A percentile compares a stretch with the other conserved stretches of the same genome.
Conservation (phyloP, 30 jellyfish, hydroid and myxozoan genomes). For the Aurelia sp. region DNA sequence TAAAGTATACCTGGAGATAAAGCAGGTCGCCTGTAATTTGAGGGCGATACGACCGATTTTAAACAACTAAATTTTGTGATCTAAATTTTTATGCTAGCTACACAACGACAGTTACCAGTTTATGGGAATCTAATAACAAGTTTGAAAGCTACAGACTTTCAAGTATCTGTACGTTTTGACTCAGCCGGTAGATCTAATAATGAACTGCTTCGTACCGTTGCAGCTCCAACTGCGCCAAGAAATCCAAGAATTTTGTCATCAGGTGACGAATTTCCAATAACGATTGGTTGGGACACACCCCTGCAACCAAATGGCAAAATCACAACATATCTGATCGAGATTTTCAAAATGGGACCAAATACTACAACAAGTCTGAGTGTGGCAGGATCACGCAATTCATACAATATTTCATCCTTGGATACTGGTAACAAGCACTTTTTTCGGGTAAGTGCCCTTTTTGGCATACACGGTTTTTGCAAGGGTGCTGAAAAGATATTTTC, state of each 20-base stretch:
- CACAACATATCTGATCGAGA: conserved; percentile 46
- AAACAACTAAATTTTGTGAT: no score
- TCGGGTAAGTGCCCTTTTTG: conserved; percentile 8
- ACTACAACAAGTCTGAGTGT: conserved; percentile 4
- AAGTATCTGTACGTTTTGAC: not conserved
- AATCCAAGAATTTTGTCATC: conserved; percentile 30
- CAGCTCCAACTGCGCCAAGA: conserved; percentile 62
- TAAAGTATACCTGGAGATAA: no score
- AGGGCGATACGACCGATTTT: no score
- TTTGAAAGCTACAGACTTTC: not conserved
- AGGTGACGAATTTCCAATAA: conserved; percentile 17
- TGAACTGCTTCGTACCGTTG: not conserved
- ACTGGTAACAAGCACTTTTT: conserved; percentile 19
- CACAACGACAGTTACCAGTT: no score
- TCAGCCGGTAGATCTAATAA: not conserved
- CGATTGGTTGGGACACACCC: conserved; percentile 71
- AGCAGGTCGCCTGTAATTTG: no score
- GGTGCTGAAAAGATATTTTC: no score
- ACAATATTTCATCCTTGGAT: conserved; percentile 29
- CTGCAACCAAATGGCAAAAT: conserved; percentile 74
- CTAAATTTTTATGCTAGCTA: no score
- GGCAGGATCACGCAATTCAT: conserved; percentile 14
- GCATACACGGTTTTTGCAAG: no score
- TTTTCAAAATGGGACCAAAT: conserved; percentile 38
- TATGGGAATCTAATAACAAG: no score